Percentiles rank a stretch among this genome's conserved stretches.
phyloP scores from a whole-genome alignment of 2,888 invertebrate genomes.

The Pyrocoelia pectoralis region DNA sequence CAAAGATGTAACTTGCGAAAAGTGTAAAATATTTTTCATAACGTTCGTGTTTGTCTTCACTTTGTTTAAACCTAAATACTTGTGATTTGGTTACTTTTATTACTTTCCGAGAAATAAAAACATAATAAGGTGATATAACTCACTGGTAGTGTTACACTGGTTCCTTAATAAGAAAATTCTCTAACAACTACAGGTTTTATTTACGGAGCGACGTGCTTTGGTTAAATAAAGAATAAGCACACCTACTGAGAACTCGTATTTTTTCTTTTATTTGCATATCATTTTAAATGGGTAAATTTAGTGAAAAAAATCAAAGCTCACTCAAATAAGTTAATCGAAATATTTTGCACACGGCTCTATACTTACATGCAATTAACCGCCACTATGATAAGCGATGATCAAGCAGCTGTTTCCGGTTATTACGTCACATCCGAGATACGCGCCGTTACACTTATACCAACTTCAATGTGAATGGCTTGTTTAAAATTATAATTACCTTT shows the following conservation, averaged over 20 bases:
- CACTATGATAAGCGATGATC: constrained; percentile 45
- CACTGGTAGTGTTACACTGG: constrained; percentile 19
- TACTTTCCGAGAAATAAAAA: constrained; percentile 9
- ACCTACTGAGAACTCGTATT: constrained; percentile 10
- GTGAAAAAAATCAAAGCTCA: neutral
- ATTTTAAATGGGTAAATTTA: neutral
- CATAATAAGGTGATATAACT: constrained; percentile 24
- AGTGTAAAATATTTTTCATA: neutral
- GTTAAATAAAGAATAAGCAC: constrained; percentile 14
- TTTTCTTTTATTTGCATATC: constrained; percentile 13
- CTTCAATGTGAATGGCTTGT: constrained; percentile 34
- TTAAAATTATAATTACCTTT: constrained; percentile 24
- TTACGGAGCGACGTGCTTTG: constrained; percentile 17
- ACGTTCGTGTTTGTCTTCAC: neutral
- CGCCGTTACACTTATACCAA: constrained; percentile 48
- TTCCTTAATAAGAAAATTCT: constrained; percentile 25
- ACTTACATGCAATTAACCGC: constrained; percentile 25
- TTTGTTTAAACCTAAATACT: neutral
- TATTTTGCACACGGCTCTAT: neutral
- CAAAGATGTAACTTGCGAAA: constrained; percentile 7
- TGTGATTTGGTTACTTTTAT: constrained; percentile 7
- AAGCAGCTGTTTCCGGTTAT: constrained; percentile 50
- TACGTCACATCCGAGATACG: constrained; percentile 51
- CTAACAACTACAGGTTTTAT: constrained; percentile 25
- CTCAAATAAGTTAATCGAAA: neutral